Base-by-base conservation (phyloP, 2,797 vertebrate genomes). In the Holocentrus rufus region DNA sequence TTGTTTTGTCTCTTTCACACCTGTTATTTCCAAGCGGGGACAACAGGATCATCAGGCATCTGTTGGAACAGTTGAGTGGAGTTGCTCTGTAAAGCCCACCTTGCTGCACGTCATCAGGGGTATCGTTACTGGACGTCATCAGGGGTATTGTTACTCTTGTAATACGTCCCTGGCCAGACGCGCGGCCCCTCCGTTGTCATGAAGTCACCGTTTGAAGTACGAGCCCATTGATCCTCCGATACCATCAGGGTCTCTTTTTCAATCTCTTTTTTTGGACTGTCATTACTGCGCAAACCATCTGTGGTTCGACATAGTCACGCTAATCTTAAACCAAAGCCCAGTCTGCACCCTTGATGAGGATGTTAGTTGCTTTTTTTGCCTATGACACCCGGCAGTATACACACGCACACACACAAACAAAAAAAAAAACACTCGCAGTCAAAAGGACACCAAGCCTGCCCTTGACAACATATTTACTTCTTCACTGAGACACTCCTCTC, bases 401-500 rank as follows among this genome's bases (percentile, higher is more conserved):
- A 46, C 54, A 63, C 63, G 66, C 47, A 46, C 54, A 60, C 63
- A 25, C 36, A 69, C 66, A 61, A 72, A 63, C 47, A 67, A 52
- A 42, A 39, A 58, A 42, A 56, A 77, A 27, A 67, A 83, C 50
- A 53, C 72, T 59, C 34, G 20, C 44, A 34, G 44, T 49, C 53
- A 23, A 9, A 20, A n/a, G 10, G 36, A 69, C 42, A 25, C 20
- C 49, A 23, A 64, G 60, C 76, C 25, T 27, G 25, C 25, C 25
- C 85, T 78, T 88, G 83, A 88, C 88, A 82, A 69, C 58, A 4
- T 88, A 88, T 90, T 92, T 91, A 90, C 87, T 84, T 80, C 81
- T 79, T 52, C 7, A 81, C 76, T 65, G 67, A 87, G 81, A 83
- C 78, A 53, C 75, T 79, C 72, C 62, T 71, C 77, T 85, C 71